Percentiles rank a stretch among this genome's conserved stretches.
These are phyloP conservation scores for Aldabrachelys gigantea DNA, from an alignment of 2,113 vertebrate genomes.

Conservation along the genomic window DNA sequence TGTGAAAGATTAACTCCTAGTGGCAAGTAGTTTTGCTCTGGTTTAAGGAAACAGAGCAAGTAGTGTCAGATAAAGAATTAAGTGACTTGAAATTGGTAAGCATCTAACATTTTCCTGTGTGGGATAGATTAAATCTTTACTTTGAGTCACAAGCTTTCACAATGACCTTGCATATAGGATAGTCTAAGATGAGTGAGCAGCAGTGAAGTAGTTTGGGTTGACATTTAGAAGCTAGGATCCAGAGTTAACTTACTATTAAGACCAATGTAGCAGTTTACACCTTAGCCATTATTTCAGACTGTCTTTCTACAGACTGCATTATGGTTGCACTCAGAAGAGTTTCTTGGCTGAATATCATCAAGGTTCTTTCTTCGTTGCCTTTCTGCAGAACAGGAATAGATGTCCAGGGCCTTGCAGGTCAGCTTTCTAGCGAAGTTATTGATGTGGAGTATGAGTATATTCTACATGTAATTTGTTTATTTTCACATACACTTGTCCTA, in stretches of 20 bases:
- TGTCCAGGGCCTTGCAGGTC: not conserved
- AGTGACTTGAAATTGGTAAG: not conserved
- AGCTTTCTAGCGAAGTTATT: not conserved
- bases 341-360: not conserved
- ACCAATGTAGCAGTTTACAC: not conserved
- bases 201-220: not conserved
- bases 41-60: not conserved
- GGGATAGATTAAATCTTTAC: not conserved
- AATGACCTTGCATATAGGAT: fast-evolving
- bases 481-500: fast-evolving
- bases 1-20: not conserved
- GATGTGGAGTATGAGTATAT: not conserved
- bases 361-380: not conserved
- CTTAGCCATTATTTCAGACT: not conserved
- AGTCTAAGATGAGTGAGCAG: not conserved
- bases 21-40: not conserved
- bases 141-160: not conserved
- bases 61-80: not conserved
- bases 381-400: not conserved
- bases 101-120: not conserved
- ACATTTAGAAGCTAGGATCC: not conserved
- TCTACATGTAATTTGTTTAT: not conserved
- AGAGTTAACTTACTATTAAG: not conserved
- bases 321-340: not conserved
- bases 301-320: not conserved